Conservation (phyloP, 1,140 invertebrate species). For the Zaprionus vittiger region DNA sequence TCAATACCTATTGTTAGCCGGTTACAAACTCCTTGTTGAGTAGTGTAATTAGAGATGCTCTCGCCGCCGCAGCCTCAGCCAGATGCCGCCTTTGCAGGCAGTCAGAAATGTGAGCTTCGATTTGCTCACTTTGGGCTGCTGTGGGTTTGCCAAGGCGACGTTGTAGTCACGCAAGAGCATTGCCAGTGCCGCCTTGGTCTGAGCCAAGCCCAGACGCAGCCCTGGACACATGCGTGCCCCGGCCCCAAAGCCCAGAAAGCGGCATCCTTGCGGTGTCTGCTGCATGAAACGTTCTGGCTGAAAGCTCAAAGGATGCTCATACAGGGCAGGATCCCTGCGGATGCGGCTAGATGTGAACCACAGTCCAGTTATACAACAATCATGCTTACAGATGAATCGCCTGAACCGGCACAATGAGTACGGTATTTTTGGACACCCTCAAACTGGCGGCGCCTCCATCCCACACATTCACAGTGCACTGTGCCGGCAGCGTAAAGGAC, state of each 20-base stretch:
- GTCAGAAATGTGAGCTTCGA: slow-evolving; percentile 64
- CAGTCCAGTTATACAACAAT: background rate
- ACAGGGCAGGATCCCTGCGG: slow-evolving; percentile 87
- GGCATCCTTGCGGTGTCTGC: slow-evolving; percentile 85
- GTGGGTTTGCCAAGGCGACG: slow-evolving; percentile 19
- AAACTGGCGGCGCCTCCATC: background rate
- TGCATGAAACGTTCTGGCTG: slow-evolving; percentile 87
- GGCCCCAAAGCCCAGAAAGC: slow-evolving; percentile 89
- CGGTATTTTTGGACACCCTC: slow-evolving; percentile 38
- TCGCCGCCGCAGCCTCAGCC: slow-evolving; percentile 48
- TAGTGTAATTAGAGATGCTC: slow-evolving; percentile 1
- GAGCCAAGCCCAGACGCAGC: slow-evolving; percentile 84
- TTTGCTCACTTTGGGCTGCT: slow-evolving; percentile 23
- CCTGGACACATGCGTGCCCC: slow-evolving; percentile 91
- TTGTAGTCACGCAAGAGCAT: slow-evolving; percentile 47
- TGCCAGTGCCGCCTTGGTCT: slow-evolving; percentile 85
- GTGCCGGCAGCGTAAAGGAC: slow-evolving; percentile 47
- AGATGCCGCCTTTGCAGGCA: slow-evolving; percentile 45
- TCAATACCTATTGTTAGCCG: no score
- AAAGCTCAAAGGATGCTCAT: slow-evolving; percentile 86
- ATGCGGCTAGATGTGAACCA: background rate
- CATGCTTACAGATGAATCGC: slow-evolving; percentile 64
- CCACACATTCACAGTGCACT: slow-evolving; percentile 1
- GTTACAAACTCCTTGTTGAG: background rate
- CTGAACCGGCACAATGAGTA: slow-evolving; percentile 60